Evolutionary conservation across 2,797 vertebrate species (phyloP), one percentile per base, ranked within the genome.

Genomic region (Sylvia borin): DNA sequence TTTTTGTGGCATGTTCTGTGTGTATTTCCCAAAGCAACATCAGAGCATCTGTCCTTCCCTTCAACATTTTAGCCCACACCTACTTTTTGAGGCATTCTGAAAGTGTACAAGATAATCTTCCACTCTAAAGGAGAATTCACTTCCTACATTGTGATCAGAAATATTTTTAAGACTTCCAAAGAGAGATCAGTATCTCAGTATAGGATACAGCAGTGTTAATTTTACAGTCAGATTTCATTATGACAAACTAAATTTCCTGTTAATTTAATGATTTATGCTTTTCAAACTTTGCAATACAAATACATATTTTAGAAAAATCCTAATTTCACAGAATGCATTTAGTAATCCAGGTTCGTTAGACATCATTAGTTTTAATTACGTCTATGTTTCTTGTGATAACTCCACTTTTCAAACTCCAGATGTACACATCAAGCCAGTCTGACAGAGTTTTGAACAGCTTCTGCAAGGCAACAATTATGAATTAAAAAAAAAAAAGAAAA

Each of bases 221-320:
- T 93, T 66, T 73, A 74, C n/a, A 72, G 36, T 53, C 22, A 61
- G 7, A 47, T 88, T 95, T 83, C 25, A 65, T 36, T 71, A 31
- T 38, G 26, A 43, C 3, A 17, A 67, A 61, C 32, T 36, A 57
- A 36, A 93, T 74, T 50, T 62, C 43, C 51, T 42, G 27, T n/a
- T 29, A 50, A 47, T n/a, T 70, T 58, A 57, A 66, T 40, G 3
- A 67, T 27, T 38, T 6, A 10, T 11, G 5, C 25, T 77, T 83
- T 64, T n/a, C 31, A 75, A 55, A 38, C 50, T 70, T 62, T 70
- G 51, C n/a, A 73, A 65, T 40, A 54, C 10, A 79, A 84, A 40
- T 11, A 70, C 1, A 0, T 32, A 60, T 18, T 83, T 67, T 32
- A 36, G 12, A 89, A 84, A 92, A 81, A 58, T 9, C 4, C 5